These are phyloP conservation scores for Pseudanteris insignis DNA, from an alignment of 2,888 invertebrate species.

Conservation along the genomic window DNA sequence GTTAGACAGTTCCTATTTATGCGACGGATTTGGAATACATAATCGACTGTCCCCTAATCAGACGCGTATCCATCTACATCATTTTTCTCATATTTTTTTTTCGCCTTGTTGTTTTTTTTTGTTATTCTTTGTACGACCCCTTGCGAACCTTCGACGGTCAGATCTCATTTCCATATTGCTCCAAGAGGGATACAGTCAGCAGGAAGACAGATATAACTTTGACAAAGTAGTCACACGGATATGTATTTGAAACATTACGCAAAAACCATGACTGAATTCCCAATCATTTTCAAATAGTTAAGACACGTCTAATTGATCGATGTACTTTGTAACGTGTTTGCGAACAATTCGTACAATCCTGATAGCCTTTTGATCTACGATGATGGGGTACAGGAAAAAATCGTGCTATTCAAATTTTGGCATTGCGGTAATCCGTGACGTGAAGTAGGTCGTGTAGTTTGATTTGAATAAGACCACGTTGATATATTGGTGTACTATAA, in stretches of 20 bases:
- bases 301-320: no score
- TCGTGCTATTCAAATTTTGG: no score
- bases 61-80: slow-evolving; percentile 28
- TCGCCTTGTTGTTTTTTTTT: no score
- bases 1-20: slow-evolving; percentile 27
- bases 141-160: slow-evolving; percentile 48
- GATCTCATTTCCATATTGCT: slow-evolving; percentile 57
- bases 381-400: no score
- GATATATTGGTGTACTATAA: no score
- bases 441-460: no score
- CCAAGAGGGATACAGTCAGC: slow-evolving; percentile 39
- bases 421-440: no score
- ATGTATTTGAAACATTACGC: slow-evolving; percentile 13
- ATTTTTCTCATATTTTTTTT: slow-evolving; percentile 25
- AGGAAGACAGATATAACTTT: slow-evolving; percentile 17
- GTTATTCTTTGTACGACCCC: slow-evolving; percentile 45
- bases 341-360: no score
- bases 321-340: no score
- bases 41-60: slow-evolving; percentile 43
- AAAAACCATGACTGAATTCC: neutral
- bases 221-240: slow-evolving; percentile 4
- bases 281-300: no score
- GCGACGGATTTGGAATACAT: slow-evolving; percentile 34
- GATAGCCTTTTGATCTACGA: no score
- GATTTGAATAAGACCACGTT: no score